phyloP scores from a whole-genome alignment of 64 coral and sea anemone species.

The Acropora tenuis region DNA sequence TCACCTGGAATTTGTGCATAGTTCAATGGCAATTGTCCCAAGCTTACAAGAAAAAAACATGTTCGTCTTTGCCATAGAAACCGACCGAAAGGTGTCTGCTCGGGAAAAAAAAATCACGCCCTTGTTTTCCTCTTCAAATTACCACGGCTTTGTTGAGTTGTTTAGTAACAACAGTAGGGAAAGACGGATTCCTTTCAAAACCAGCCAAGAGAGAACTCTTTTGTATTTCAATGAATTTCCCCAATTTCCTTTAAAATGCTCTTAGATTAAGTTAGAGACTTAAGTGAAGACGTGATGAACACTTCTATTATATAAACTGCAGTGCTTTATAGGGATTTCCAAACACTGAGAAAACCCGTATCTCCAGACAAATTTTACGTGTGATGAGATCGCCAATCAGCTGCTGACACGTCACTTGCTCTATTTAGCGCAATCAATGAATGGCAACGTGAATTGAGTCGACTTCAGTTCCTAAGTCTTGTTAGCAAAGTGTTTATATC shows the following conservation, averaged over 20 bases:
- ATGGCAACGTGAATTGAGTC: too few species aligned
- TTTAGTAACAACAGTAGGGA: background rate
- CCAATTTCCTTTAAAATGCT: background rate
- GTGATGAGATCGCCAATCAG: too few species aligned
- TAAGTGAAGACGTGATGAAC: background rate
- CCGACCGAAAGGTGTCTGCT: background rate
- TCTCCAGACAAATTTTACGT: too few species aligned
- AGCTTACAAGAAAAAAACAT: background rate
- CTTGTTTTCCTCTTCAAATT: background rate
- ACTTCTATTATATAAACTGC: too few species aligned
- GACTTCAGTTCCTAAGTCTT: too few species aligned
- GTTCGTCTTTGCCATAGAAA: slow-evolving; percentile 39
- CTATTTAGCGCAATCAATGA: too few species aligned
- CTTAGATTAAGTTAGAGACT: background rate
- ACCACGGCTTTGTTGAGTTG: slow-evolving; percentile 1
- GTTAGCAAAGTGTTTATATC: too few species aligned
- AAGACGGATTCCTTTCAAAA: background rate
- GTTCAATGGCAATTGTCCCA: background rate
- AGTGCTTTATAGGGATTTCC: background rate
- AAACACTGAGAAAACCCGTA: background rate
- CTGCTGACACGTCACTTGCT: too few species aligned
- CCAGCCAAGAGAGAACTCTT: background rate
- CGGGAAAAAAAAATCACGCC: background rate
- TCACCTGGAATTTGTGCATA: background rate
- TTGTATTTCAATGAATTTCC: background rate